These are phyloP conservation scores for Halcyon malimbica DNA, from an alignment of 2,113 vertebrate genomes.

Conservation along the genomic window DNA sequence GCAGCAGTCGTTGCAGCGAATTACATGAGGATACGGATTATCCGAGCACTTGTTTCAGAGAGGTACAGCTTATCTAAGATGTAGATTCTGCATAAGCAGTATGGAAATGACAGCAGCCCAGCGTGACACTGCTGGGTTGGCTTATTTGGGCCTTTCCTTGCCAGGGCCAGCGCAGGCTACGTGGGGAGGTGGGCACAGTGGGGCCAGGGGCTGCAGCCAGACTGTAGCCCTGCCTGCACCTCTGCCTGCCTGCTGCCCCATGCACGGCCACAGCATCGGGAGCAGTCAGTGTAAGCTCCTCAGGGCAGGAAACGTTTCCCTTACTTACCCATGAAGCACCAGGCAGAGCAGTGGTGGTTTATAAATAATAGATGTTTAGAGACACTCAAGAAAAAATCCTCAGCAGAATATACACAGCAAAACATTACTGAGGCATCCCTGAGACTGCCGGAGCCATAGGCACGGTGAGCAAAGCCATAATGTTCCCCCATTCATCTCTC, in stretches of 20 bases:
- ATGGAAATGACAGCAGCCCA: neutral
- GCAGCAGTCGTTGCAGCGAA: neutral
- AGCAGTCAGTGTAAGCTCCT: neutral
- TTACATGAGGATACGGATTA: conserved; percentile 19
- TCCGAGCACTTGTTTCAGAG: conserved; percentile 7
- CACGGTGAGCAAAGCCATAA: neutral
- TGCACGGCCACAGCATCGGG: fast-evolving
- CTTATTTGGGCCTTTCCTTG: neutral
- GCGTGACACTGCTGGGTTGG: neutral
- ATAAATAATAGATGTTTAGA: conserved; percentile 51
- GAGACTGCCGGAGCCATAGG: conserved; percentile 48
- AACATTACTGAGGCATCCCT: conserved; percentile 1
- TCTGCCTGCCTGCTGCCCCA: neutral
- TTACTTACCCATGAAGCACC: conserved; percentile 25
- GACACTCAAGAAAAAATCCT: neutral
- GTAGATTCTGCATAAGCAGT: neutral
- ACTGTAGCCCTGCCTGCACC: neutral
- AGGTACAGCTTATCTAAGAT: neutral
- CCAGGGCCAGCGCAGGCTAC: fast-evolving
- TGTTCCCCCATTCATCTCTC: conserved; percentile 54
- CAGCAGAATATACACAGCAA: neutral
- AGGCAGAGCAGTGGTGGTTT: neutral
- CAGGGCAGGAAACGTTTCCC: neutral
- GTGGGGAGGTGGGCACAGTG: neutral
- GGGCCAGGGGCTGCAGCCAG: neutral